Evolutionary conservation across 2,797 vertebrate species (phyloP).

Genomic region (Gallirallus australis): DNA sequence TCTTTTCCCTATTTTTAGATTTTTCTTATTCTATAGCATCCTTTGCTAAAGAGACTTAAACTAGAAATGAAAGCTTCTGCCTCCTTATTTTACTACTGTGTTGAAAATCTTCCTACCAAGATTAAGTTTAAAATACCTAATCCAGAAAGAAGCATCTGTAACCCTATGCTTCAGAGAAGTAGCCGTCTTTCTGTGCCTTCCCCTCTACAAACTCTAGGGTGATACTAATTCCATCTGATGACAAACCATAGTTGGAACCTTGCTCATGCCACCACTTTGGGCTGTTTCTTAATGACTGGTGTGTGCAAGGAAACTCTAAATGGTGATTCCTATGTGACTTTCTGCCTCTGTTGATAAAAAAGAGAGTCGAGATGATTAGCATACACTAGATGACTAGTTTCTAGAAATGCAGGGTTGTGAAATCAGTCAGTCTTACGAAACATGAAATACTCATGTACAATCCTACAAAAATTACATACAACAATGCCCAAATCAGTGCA

Average conservation of each 20-base stretch:
- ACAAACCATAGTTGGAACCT: neutral
- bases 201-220: neutral
- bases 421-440: neutral
- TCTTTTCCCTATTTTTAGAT: slow-evolving; percentile 31
- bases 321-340: neutral
- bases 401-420: neutral
- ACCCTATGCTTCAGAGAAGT: neutral
- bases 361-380: neutral
- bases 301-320: neutral
- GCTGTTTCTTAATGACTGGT: neutral
- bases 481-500: neutral
- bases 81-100: neutral
- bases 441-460: neutral
- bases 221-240: neutral
- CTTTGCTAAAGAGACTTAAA: slow-evolving; percentile 9
- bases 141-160: neutral
- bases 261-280: neutral
- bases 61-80: neutral
- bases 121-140: slow-evolving; percentile 17
- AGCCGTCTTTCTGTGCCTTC: neutral
- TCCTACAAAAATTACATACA: neutral
- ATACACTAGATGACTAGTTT: neutral
- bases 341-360: neutral
- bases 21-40: neutral
- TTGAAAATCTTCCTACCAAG: neutral